phyloP scores from a whole-genome alignment of 1,140 invertebrate genomes.

The Drepana arcuata region DNA sequence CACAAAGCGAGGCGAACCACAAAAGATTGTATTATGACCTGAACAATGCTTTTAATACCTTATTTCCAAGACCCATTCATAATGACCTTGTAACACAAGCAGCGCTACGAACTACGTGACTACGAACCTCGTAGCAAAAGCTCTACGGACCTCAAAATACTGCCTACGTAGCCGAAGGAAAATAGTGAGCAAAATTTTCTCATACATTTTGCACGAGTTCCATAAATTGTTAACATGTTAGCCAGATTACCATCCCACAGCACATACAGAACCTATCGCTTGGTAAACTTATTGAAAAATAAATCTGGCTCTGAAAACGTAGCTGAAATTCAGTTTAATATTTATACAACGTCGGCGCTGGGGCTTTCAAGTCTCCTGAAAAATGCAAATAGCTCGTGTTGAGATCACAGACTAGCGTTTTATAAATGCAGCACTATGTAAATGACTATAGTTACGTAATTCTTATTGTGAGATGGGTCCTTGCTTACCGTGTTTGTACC shows the following conservation, averaged over 20 bases:
- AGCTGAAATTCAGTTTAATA: not conserved
- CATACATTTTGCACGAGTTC: not conserved
- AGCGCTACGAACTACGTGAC: slow-evolving; percentile 20
- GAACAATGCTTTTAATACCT: slow-evolving; percentile 27
- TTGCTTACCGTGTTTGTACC: too few relatives aligned
- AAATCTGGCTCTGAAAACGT: not conserved
- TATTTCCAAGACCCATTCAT: slow-evolving; percentile 29
- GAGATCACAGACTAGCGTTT: too few relatives aligned
- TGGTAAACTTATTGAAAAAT: not conserved
- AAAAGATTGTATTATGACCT: slow-evolving; percentile 29
- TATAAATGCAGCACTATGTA: too few relatives aligned
- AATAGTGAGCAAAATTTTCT: not conserved
- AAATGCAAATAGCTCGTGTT: too few relatives aligned
- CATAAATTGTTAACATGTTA: not conserved
- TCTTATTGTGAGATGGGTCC: too few relatives aligned
- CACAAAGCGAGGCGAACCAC: slow-evolving; percentile 37
- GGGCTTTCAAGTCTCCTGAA: too few relatives aligned
- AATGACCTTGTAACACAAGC: slow-evolving; percentile 34
- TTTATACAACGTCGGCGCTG: too few relatives aligned
- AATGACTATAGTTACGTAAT: too few relatives aligned
- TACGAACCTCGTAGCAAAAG: slow-evolving; percentile 21
- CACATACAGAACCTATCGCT: too few relatives aligned
- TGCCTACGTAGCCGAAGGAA: not conserved
- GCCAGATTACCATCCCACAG: not conserved
- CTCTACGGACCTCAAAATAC: slow-evolving; percentile 10